Evolutionary conservation across 2,797 vertebrate species (phyloP).

Genomic region (Streptopelia turtur): DNA sequence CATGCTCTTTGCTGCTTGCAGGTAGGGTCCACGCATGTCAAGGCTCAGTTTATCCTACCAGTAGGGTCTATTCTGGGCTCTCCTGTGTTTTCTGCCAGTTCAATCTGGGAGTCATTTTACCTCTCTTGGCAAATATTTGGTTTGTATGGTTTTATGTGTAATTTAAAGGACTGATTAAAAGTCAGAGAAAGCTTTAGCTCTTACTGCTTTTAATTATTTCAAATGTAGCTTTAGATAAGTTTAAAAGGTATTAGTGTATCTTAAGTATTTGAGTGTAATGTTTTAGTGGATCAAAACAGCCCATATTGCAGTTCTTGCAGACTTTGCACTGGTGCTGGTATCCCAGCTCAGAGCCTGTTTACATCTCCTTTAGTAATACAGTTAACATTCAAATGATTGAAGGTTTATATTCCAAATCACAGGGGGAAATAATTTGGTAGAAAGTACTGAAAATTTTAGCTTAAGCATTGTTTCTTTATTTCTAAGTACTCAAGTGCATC

Average conservation of each 20-base stretch:
- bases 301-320: neutral
- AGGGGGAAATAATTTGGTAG: fast-evolving
- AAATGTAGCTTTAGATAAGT: neutral
- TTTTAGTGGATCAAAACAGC: neutral
- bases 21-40: slow-evolving; percentile 50
- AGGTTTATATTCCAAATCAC: neutral
- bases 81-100: slow-evolving; percentile 50
- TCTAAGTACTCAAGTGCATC: neutral
- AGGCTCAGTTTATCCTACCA: slow-evolving; percentile 58
- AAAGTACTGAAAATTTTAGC: neutral
- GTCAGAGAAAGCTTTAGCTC: neutral
- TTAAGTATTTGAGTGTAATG: neutral
- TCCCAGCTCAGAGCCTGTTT: neutral
- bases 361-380: neutral
- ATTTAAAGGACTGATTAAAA: slow-evolving; percentile 16
- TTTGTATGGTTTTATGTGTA: neutral
- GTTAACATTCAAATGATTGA: neutral
- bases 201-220: neutral
- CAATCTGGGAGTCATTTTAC: slow-evolving; percentile 44
- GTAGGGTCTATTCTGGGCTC: slow-evolving; percentile 37
- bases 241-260: neutral
- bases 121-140: slow-evolving; percentile 58
- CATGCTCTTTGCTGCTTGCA: neutral
- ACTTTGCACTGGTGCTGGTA: neutral
- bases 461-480: neutral